Conservation (phyloP, 2,797 vertebrate species). For the Acestrorhynchus altus region DNA sequence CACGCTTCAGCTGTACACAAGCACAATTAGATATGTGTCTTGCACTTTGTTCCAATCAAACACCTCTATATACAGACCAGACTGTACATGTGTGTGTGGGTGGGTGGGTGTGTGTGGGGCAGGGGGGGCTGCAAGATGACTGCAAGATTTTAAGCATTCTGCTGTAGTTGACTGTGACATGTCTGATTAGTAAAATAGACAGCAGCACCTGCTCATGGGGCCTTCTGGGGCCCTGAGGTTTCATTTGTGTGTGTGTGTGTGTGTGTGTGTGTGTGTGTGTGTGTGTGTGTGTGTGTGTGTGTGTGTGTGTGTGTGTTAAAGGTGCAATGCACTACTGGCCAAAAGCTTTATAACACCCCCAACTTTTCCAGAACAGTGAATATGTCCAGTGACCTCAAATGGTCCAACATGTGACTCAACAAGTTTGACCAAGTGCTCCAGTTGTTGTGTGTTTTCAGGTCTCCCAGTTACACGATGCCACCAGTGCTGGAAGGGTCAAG, state of each 20-base stretch:
- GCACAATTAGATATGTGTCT: not conserved
- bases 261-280: conserved; percentile 25
- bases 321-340: too few relatives aligned
- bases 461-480: too few relatives aligned
- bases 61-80: not conserved
- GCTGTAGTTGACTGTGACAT: conserved; percentile 37
- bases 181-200: conserved; percentile 47
- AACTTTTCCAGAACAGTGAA: too few relatives aligned
- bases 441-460: too few relatives aligned
- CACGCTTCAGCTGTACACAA: not conserved
- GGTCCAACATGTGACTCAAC: too few relatives aligned
- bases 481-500: too few relatives aligned
- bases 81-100: conserved; percentile 1
- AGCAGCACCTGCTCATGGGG: conserved; percentile 37
- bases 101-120: conserved; percentile 6
- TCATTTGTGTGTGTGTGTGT: conserved; percentile 24
- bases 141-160: conserved; percentile 30
- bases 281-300: conserved; percentile 16
- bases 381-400: too few relatives aligned
- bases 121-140: too few relatives aligned
- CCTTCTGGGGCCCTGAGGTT: not conserved
- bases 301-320: too few relatives aligned
- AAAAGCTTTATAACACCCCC: too few relatives aligned
- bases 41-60: conserved; percentile 40
- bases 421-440: too few relatives aligned